A percentile compares a stretch with the other conserved stretches of the same genome.
phyloP scores from a whole-genome alignment of 2,113 vertebrate species.

The Heloderma charlesbogerti region DNA sequence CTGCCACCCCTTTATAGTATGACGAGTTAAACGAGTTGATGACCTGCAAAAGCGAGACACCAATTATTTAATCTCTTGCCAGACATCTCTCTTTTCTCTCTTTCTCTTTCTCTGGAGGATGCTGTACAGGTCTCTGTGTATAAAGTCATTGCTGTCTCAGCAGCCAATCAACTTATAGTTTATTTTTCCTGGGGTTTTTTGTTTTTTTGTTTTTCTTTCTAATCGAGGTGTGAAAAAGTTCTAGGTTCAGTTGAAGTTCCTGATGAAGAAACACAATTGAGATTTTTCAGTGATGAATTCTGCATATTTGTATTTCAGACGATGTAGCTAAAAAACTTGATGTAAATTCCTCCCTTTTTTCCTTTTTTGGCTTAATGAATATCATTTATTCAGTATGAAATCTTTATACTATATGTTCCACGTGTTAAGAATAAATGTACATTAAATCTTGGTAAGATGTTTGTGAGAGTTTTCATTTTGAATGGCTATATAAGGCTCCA shows the following conservation, averaged over 20 bases:
- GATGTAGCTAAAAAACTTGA: constrained; percentile 99
- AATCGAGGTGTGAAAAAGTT: constrained; percentile 92
- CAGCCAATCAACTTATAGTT: constrained; percentile 90
- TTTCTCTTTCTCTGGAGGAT: constrained; percentile 76
- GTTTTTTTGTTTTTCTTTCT: constrained; percentile 85
- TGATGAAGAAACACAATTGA: constrained; percentile 99
- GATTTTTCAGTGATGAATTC: constrained; percentile 98
- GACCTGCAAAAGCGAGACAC: constrained; percentile 87
- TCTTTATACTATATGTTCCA: constrained; percentile 99
- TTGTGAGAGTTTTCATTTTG: constrained; percentile 93
- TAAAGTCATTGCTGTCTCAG: constrained; percentile 90
- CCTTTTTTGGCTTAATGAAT: constrained; percentile 99
- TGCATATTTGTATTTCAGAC: constrained; percentile 99
- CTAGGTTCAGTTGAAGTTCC: constrained; percentile 93
- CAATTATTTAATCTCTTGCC: constrained; percentile 89
- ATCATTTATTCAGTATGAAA: too few relatives aligned
- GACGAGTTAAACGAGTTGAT: constrained; percentile 87
- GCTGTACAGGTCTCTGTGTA: constrained; percentile 89
- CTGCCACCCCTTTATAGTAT: constrained; percentile 79
- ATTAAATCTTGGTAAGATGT: constrained; percentile 99
- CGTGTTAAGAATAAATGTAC: constrained; percentile 99
- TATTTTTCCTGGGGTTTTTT: constrained; percentile 74
- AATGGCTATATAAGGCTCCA: constrained; percentile 39
- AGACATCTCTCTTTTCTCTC: constrained; percentile 78
- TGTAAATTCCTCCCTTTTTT: constrained; percentile 99